Evolutionary conservation across 2,888 invertebrate species (phyloP).

Genomic region (Teleiodes luculella): DNA sequence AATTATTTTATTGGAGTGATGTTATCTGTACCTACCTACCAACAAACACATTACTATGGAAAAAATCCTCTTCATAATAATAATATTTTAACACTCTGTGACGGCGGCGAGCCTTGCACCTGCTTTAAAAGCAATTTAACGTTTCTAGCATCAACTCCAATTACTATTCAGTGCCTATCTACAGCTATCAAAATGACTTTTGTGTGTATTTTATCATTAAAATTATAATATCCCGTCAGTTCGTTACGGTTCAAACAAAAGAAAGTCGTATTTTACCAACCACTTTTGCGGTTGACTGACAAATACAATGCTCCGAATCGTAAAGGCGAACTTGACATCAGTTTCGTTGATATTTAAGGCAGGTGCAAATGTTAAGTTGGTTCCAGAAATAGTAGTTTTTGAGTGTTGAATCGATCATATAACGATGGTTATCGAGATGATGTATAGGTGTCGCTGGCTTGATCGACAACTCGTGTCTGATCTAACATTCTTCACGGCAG

Average conservation of each 20-base stretch:
- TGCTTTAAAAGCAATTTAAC: conserved; percentile 6
- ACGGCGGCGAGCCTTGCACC: neutral
- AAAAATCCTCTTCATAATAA: neutral
- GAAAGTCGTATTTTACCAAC: neutral
- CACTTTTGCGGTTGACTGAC: neutral
- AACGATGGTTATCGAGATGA: conserved; percentile 43
- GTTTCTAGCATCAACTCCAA: conserved; percentile 13
- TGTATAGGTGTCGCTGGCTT: conserved; percentile 36
- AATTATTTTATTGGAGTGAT: too few species aligned
- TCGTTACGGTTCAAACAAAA: conserved; percentile 13
- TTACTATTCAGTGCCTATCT: conserved; percentile 3
- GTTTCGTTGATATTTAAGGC: neutral
- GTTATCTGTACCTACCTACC: too few species aligned
- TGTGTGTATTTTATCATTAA: conserved; percentile 7
- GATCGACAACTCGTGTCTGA: conserved; percentile 24
- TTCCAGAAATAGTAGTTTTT: conserved; percentile 17
- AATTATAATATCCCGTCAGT: conserved; percentile 12
- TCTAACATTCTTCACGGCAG: conserved; percentile 6
- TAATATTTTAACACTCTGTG: neutral
- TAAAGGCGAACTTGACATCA: neutral
- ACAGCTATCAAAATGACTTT: conserved; percentile 15
- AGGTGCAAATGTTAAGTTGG: conserved; percentile 10
- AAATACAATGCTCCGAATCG: neutral
- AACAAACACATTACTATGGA: neutral
- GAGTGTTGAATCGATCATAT: conserved; percentile 32